Conservation (phyloP, 2,113 vertebrate species). For the Madoqua kirkii region DNA sequence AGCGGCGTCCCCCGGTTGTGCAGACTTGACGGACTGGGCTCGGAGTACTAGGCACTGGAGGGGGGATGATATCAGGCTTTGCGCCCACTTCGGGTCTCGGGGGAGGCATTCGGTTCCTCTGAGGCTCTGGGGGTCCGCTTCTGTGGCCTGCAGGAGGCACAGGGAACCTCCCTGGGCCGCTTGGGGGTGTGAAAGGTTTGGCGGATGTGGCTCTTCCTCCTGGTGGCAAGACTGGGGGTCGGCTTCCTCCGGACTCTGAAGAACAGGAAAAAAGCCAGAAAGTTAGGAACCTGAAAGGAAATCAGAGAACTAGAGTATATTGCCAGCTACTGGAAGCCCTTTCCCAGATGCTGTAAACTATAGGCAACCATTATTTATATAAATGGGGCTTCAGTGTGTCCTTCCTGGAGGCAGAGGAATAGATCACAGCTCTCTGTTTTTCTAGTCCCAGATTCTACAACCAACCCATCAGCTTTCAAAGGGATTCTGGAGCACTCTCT, state of each 20-base stretch:
- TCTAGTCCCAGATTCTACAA: not conserved
- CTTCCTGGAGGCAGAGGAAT: not conserved
- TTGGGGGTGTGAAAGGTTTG: slow-evolving; percentile 79
- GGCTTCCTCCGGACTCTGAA: slow-evolving; percentile 84
- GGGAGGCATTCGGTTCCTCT: slow-evolving; percentile 81
- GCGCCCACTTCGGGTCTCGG: slow-evolving; percentile 77
- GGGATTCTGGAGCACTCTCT: not conserved
- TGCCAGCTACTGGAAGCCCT: not conserved
- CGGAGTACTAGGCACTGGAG: slow-evolving; percentile 89
- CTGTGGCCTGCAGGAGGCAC: slow-evolving; percentile 76
- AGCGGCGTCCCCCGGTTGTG: slow-evolving; percentile 82
- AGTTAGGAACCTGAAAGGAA: not conserved
- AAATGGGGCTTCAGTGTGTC: not conserved
- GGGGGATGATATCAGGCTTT: slow-evolving; percentile 82
- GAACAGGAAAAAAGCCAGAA: not conserved
- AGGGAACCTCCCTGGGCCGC: slow-evolving; percentile 80
- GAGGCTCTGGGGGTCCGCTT: slow-evolving; percentile 78
- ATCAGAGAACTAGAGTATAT: not conserved
- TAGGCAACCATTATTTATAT: not conserved
- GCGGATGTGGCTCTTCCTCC: slow-evolving; percentile 85
- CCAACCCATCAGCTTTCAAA: not conserved
- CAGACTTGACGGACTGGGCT: slow-evolving; percentile 80
- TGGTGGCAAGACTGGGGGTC: slow-evolving; percentile 88
- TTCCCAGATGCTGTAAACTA: not conserved
- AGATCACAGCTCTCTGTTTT: not conserved